Conservation (phyloP, 2,888 invertebrate genomes). For the Eutolmus rufibarbis region DNA sequence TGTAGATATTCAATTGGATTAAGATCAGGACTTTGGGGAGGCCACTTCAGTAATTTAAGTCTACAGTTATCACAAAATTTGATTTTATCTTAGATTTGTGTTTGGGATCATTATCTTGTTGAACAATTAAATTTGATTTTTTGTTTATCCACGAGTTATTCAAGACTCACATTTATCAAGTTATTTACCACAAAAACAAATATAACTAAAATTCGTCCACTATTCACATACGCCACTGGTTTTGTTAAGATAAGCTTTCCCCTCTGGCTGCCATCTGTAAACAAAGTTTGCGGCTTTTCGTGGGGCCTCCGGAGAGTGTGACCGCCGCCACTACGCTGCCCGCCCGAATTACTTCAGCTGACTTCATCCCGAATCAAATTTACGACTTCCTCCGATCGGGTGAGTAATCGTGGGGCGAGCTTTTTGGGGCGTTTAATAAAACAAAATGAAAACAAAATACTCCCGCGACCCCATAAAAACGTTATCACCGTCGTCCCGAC, state of each 20-base stretch:
- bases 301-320: background rate
- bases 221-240: background rate
- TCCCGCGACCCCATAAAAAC: background rate
- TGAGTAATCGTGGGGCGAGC: background rate
- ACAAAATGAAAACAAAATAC: background rate
- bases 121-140: background rate
- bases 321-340: background rate
- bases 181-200: too few relatives aligned
- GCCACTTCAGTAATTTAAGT: too few relatives aligned
- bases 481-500: background rate
- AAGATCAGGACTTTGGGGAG: background rate
- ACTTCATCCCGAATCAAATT: constrained; percentile 1
- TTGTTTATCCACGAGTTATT: too few relatives aligned
- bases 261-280: background rate
- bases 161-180: too few relatives aligned
- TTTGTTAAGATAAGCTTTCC: background rate
- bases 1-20: background rate
- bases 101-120: background rate
- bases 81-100: background rate
- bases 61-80: too few relatives aligned
- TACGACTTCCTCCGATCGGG: background rate
- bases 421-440: background rate
- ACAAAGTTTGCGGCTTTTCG: background rate
- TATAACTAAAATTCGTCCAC: background rate
- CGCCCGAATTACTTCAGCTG: background rate